Evolutionary conservation across 2,113 vertebrate genomes (phyloP).

Genomic region (Dryoscopus gambensis): DNA sequence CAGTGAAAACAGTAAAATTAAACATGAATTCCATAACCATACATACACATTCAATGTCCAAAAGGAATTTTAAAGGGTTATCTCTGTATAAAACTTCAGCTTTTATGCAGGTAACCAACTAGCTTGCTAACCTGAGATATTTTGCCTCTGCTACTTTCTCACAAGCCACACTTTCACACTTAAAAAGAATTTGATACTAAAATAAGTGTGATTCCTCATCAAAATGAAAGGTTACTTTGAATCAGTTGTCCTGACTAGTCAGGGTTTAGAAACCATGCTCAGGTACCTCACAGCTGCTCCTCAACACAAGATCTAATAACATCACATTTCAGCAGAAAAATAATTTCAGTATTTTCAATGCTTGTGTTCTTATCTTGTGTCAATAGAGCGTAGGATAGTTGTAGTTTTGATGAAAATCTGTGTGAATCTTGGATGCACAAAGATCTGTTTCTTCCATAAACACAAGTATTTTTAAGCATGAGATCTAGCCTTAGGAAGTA

Average conservation of each 20-base stretch:
- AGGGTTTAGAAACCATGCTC: not conserved
- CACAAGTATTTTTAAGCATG: not conserved
- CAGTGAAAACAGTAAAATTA: not conserved
- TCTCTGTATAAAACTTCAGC: not conserved
- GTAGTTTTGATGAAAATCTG: not conserved
- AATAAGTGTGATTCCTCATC: not conserved
- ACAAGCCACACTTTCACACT: not conserved
- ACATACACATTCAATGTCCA: not conserved
- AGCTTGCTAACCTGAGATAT: not conserved
- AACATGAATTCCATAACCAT: not conserved
- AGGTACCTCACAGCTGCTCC: not conserved
- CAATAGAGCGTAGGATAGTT: not conserved
- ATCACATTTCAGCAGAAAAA: not conserved
- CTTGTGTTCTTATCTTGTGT: not conserved
- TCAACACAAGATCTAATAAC: not conserved
- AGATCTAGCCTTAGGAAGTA: not conserved
- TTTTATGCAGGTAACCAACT: not conserved
- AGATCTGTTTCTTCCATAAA: not conserved
- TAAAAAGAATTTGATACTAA: not conserved
- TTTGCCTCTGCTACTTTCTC: not conserved
- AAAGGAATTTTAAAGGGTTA: not conserved
- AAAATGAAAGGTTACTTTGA: not conserved
- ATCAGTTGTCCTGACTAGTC: not conserved
- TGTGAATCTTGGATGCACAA: not conserved
- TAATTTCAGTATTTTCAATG: not conserved